Base-by-base conservation (phyloP, 2,797 vertebrate species). In the Phrynocephalus vlangalii region DNA sequence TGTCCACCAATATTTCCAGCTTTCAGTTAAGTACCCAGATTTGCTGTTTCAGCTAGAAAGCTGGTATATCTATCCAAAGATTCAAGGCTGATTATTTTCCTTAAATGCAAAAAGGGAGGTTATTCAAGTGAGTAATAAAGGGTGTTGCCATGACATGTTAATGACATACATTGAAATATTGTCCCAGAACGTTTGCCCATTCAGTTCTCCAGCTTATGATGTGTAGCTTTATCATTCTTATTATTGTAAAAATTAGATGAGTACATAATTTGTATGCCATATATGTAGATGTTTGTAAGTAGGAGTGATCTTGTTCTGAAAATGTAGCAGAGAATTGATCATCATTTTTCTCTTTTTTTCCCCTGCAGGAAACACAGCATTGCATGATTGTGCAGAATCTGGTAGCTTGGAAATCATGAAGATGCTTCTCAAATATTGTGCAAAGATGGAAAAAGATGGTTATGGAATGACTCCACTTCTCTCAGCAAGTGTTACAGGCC, bases 331-430 rank as follows among this genome's bases (percentile, higher is more conserved):
- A 1, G 52, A 56, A 83, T 83, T 50, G 87, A 5, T 93, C 84
- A 83, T 86, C 84, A n/a, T 86, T 4, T 83, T 66, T 93, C 90
- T 75, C 88, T 67, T 91, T 94, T 94, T 44, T 92, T 18, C 38
- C 33, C 38, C 38, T 28, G 71, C 68, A 99, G 99, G 99, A 92
- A 99, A 99, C 94, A 99, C 99, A 0, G 99, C 99, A 0, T 96
- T 99, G 90, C 99, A 99, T 86, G 99, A 99, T 94, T 99, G 99
- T 86, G 99, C 99, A 0, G 99, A 99, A 95, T 99, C 99, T 16
- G 99, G 99, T 92, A 99, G 99, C 93, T 88, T 99, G 92, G 99
- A 99, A 94, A 99, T 99, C 91, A 99, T 99, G 98, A 98, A 98
- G 94, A 98, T 99, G 98, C 97, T 99, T 90, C 97, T 99, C 66